Base-by-base conservation (phyloP, 2,797 vertebrate species). In the Glossophaga mutica region DNA sequence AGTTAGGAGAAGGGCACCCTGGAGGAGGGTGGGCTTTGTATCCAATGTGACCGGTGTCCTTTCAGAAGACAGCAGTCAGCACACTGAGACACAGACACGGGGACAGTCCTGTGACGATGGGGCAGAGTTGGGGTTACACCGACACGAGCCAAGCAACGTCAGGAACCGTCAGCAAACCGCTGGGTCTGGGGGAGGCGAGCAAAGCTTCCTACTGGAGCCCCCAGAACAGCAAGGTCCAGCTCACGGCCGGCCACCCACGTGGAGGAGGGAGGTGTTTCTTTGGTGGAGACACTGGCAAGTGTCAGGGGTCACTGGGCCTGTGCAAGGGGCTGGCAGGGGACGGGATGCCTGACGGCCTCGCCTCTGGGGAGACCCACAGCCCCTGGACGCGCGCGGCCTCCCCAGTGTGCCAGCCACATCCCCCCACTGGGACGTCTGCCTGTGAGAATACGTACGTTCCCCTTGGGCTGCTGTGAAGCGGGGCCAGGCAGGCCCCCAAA, bases 231-330 rank as follows among this genome's bases (percentile, higher is more conserved):
- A 34, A 84, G 37, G 39, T 48, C 6, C 12, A 26, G 39, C 68
- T 18, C 8, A 29, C 6, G 34, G 21, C 71, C 21, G 18, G 12
- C 70, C 44, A 8, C 62, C 42, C 14, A 3, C 0, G 0, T 9
- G 42, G 26, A 55, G 48, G 8, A 67, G 22, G 44, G 44, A 24
- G 42, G 11, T 34, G n/a, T 68, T n/a, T n/a, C 59, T 67, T 12
- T 34, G 65, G 18, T 3, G 62, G 9, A 71, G 77, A 85, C 59
- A 90, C 76, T 0, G 62, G 37, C 16, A 29, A 46, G 44, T 21
- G 5, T 4, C 32, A 21, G 52, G 5, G 77, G 21, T 52, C 29
- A 0, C 0, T 37, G 73, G 76, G 18, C 14, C n/a, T 9, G 1
- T 18, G 15, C 2, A 12, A 19, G 32, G 21, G 26, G 15, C 18